Evolutionary conservation across 2,888 invertebrate species (phyloP).

Genomic region (Xylota segnis): DNA sequence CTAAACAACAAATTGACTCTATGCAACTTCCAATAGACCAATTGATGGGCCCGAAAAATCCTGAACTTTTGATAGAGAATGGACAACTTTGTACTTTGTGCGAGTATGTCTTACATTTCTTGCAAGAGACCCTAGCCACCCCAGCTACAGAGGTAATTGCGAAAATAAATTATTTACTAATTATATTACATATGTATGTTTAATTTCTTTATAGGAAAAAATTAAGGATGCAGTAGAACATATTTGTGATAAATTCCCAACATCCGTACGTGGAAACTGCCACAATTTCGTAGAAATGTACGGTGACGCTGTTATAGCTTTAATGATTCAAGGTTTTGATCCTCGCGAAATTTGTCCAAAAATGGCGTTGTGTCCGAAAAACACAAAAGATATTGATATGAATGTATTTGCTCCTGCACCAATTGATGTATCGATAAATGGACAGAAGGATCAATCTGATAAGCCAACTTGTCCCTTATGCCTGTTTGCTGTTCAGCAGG

Average conservation of each 20-base stretch:
- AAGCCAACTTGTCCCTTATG: slow-evolving; percentile 93
- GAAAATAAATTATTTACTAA: neutral
- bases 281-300: slow-evolving; percentile 91
- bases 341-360: slow-evolving; percentile 87
- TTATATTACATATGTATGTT: neutral
- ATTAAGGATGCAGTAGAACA: slow-evolving; percentile 88
- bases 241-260: slow-evolving; percentile 89
- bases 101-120: slow-evolving; percentile 92
- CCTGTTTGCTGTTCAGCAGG: slow-evolving; percentile 91
- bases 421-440: slow-evolving; percentile 77
- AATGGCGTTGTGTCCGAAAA: slow-evolving; percentile 88
- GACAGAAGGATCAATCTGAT: slow-evolving; percentile 82
- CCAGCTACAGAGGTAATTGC: slow-evolving; percentile 88
- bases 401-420: slow-evolving; percentile 85
- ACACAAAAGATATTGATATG: slow-evolving; percentile 84
- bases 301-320: slow-evolving; percentile 91
- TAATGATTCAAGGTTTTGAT: slow-evolving; percentile 88
- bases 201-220: slow-evolving; percentile 86
- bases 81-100: slow-evolving; percentile 90
- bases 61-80: slow-evolving; percentile 82
- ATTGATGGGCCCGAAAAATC: slow-evolving; percentile 83
- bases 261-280: slow-evolving; percentile 88
- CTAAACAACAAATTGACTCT: slow-evolving; percentile 81
- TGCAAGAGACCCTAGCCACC: slow-evolving; percentile 90
- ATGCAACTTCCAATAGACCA: slow-evolving; percentile 86